Base-by-base conservation (phyloP, 2,888 invertebrate species). In the Isotomurus palustris region DNA sequence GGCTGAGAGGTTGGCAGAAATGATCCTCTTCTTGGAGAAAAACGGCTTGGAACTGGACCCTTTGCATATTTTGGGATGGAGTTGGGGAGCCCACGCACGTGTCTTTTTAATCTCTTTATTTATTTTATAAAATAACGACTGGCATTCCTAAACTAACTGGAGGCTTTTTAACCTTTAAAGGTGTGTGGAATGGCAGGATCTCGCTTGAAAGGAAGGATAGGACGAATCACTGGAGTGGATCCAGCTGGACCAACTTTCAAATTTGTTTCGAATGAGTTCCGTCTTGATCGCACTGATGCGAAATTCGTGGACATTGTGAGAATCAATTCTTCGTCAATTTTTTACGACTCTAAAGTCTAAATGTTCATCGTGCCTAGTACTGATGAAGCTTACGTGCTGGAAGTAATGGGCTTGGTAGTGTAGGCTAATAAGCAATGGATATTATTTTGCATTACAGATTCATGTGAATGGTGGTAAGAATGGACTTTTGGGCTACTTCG, bases 181-280 rank as follows among this genome's bases (percentile, higher is more conserved):
- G 56, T 67, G n/a, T 60, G 65, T 6, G 69, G 69, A 22, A 56
- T 70, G 35, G 55, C 67, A 6, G 69, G 69, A 0, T 47, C 53
- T 32, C 38, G 51, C 12, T 53, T 67, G 3, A 52, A 58, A n/a
- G 69, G 69, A n/a, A 55, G 50, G 52, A 49, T 69, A 38, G 66
- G 66, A 8, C 43, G 69, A 41, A 68, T 69, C 27, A 66, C 69
- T n/a, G 69, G 69, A 28, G 45, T 52, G 17, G 69, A 69, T 53
- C 67, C 69, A 1, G 67, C 67, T 1, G 66, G 63, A 5, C 68
- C 66, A n/a, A 60, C 65, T 2, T 69, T 67, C 28, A 58, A 61
- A 19, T 67, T 52, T 41, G 52, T 68, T 1, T 59, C 61, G 17
- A 58, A 69, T 43, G 65, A 65, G 21, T 60, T 62, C 36, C 40